phyloP scores from a whole-genome alignment of 2,888 invertebrate genomes.

The Torymus aiolomorphi region DNA sequence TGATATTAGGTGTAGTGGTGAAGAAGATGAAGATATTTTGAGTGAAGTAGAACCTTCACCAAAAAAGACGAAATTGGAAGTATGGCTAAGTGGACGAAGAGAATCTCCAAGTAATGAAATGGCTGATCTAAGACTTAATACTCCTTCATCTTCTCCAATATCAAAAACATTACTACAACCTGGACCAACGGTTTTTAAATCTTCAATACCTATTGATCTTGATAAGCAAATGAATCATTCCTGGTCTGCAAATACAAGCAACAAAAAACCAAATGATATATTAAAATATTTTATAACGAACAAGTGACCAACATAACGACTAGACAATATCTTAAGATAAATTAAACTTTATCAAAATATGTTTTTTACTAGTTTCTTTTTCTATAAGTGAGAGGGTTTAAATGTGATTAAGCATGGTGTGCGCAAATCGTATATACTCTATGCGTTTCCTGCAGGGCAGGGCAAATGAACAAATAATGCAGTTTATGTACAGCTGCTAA shows the following conservation, averaged over 20 bases:
- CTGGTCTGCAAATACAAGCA: slow-evolving; percentile 70
- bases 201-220: slow-evolving; percentile 83
- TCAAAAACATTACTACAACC: slow-evolving; percentile 75
- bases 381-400: slow-evolving; percentile 47
- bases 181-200: slow-evolving; percentile 83
- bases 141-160: slow-evolving; percentile 64
- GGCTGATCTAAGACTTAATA: slow-evolving; percentile 70
- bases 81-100: slow-evolving; percentile 77
- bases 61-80: slow-evolving; percentile 81
- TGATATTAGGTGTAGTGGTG: slow-evolving; percentile 58
- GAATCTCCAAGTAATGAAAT: slow-evolving; percentile 73
- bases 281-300: slow-evolving; percentile 73
- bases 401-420: slow-evolving; percentile 51
- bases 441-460: slow-evolving; percentile 57
- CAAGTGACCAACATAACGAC: slow-evolving; percentile 67
- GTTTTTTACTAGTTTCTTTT: slow-evolving; percentile 56
- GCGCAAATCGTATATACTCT: slow-evolving; percentile 51
- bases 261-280: slow-evolving; percentile 73
- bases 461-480: slow-evolving; percentile 54
- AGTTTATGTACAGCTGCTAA: slow-evolving; percentile 52
- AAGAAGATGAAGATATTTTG: slow-evolving; percentile 67
- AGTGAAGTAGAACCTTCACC: slow-evolving; percentile 84
- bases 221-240: slow-evolving; percentile 81
- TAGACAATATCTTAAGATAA: slow-evolving; percentile 48
- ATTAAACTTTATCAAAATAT: slow-evolving; percentile 41